phyloP scores from a whole-genome alignment of 2,888 invertebrate genomes.

The Onthophagus sagittarius region DNA sequence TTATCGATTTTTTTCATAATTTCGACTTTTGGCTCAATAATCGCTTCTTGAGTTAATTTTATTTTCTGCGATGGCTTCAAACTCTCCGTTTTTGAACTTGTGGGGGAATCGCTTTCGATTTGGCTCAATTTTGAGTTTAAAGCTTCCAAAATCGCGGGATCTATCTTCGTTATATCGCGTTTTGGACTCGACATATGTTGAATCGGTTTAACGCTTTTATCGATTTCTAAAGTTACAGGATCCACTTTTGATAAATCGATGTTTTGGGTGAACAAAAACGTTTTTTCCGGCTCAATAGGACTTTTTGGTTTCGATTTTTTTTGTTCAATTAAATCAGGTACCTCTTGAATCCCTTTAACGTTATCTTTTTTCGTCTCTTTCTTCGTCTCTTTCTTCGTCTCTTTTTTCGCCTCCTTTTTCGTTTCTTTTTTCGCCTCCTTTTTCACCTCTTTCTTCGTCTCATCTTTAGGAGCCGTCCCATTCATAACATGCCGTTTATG shows the following conservation, averaged over 20 bases:
- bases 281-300: slow-evolving; percentile 34
- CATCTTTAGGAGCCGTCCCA: slow-evolving; percentile 63
- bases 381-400: not conserved
- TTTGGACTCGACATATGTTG: slow-evolving; percentile 67
- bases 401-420: too few relatives aligned
- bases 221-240: slow-evolving; percentile 67
- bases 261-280: slow-evolving; percentile 69
- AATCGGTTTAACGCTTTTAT: slow-evolving; percentile 59
- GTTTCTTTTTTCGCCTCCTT: slow-evolving; percentile 24
- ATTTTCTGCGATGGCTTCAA: slow-evolving; percentile 46
- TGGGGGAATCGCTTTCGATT: slow-evolving; percentile 73
- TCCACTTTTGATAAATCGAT: slow-evolving; percentile 71
- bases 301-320: slow-evolving; percentile 37
- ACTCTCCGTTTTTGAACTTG: slow-evolving; percentile 70
- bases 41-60: slow-evolving; percentile 33
- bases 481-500: slow-evolving; percentile 85
- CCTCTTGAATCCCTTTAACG: slow-evolving; percentile 39
- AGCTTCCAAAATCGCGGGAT: slow-evolving; percentile 62
- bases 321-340: slow-evolving; percentile 32
- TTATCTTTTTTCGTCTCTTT: not conserved
- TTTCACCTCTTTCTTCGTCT: slow-evolving; percentile 29
- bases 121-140: slow-evolving; percentile 70
- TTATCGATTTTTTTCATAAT: slow-evolving; percentile 30
- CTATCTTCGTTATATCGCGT: slow-evolving; percentile 67
- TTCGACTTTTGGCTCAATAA: slow-evolving; percentile 32